phyloP scores from a whole-genome alignment of 2,113 vertebrate species.

The Centropus bengalensis region DNA sequence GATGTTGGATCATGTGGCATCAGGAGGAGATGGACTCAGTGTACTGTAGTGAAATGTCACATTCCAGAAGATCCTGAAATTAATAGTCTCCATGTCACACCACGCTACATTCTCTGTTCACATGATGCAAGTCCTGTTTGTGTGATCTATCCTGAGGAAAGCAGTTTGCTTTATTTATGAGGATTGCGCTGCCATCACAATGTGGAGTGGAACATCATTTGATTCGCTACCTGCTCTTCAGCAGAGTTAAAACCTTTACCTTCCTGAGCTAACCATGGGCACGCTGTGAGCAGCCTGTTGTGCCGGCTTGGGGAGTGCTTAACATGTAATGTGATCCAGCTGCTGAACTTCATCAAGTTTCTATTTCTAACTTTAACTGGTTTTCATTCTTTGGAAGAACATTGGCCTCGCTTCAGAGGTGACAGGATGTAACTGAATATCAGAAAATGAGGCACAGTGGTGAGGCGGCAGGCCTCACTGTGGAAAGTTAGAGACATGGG shows the following conservation, averaged over 20 bases:
- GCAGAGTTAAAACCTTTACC: conserved; percentile 44
- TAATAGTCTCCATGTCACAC: conserved; percentile 55
- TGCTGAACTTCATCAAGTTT: conserved; percentile 30
- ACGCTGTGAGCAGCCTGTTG: conserved; percentile 30
- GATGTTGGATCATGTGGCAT: conserved; percentile 3
- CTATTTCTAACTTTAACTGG: conserved; percentile 20
- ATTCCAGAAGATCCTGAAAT: conserved; percentile 72
- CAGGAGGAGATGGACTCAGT: conserved; percentile 38
- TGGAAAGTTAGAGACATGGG: neutral
- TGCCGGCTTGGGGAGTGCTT: conserved; percentile 19
- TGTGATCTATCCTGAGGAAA: conserved; percentile 67
- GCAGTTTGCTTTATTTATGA: conserved; percentile 73
- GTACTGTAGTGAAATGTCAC: conserved; percentile 78
- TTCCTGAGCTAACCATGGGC: conserved; percentile 26
- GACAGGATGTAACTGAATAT: neutral
- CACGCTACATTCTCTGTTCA: conserved; percentile 55
- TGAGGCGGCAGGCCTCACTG: neutral
- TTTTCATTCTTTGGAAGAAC: conserved; percentile 15
- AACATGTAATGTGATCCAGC: conserved; percentile 28
- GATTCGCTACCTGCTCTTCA: conserved; percentile 61
- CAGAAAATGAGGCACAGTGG: neutral
- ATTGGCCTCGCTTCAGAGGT: neutral
- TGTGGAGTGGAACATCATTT: conserved; percentile 55
- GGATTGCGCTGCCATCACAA: neutral
- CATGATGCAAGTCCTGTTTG: conserved; percentile 68